Conservation (phyloP, 2,888 invertebrate species). For the Ametastegia equiseti region DNA sequence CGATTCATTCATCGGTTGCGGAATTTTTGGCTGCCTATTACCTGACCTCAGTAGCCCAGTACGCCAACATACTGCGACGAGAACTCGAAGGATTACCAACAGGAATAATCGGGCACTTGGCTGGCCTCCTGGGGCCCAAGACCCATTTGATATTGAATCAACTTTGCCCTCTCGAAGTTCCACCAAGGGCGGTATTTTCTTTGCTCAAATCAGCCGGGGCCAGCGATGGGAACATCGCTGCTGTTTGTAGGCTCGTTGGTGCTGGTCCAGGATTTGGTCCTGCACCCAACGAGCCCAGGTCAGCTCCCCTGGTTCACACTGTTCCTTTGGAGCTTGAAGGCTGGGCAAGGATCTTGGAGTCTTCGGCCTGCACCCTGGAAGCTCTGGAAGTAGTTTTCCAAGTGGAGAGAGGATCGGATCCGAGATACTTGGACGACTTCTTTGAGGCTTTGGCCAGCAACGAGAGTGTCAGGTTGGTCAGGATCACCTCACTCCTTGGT, state of each 20-base stretch:
- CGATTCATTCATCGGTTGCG: slow-evolving; percentile 77
- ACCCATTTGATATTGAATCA: slow-evolving; percentile 77
- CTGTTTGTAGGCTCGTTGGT: slow-evolving; percentile 77
- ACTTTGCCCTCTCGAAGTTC: slow-evolving; percentile 77
- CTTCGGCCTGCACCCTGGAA: slow-evolving; percentile 76
- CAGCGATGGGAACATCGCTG: slow-evolving; percentile 77
- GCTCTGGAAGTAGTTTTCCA: slow-evolving; percentile 78
- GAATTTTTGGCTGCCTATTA: slow-evolving; percentile 79
- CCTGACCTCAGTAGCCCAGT: slow-evolving; percentile 77
- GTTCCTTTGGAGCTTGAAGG: slow-evolving; percentile 77
- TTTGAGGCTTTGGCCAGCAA: slow-evolving; percentile 77
- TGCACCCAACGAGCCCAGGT: slow-evolving; percentile 70
- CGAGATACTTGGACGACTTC: slow-evolving; percentile 76
- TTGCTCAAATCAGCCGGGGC: slow-evolving; percentile 78
- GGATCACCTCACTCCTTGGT: slow-evolving; percentile 77
- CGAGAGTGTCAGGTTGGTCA: slow-evolving; percentile 77
- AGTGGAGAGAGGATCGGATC: slow-evolving; percentile 75
- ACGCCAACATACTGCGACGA: slow-evolving; percentile 76
- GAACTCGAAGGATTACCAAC: slow-evolving; percentile 78
- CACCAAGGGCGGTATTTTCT: slow-evolving; percentile 77
- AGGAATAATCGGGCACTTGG: slow-evolving; percentile 76
- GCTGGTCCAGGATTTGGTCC: slow-evolving; percentile 75
- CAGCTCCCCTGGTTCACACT: slow-evolving; percentile 74
- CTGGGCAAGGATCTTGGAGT: slow-evolving; percentile 77
- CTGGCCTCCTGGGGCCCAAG: slow-evolving; percentile 77